A percentile compares a stretch with the other conserved stretches of the same genome.
These are phyloP conservation scores for Eulithis testata DNA, from an alignment of 2,888 invertebrate species.

Conservation along the genomic window DNA sequence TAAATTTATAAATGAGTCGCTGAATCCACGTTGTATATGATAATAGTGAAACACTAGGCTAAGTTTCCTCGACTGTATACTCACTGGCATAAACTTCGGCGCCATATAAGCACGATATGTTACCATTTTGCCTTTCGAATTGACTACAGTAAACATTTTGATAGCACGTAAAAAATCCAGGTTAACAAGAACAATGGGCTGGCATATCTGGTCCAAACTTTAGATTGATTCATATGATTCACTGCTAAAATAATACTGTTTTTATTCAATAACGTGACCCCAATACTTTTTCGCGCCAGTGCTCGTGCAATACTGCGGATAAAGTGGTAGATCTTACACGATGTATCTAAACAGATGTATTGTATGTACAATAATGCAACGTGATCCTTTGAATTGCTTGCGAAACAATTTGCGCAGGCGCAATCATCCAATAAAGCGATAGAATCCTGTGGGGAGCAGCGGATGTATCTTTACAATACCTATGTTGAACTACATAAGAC, in stretches of 20 bases:
- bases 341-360: slow-evolving; percentile 10
- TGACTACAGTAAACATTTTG: slow-evolving; percentile 24
- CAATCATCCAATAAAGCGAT: slow-evolving; percentile 33
- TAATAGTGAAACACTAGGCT: neutral
- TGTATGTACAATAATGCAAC: slow-evolving; percentile 11
- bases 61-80: slow-evolving; percentile 6
- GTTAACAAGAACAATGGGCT: too few species aligned
- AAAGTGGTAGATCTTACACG: slow-evolving; percentile 17
- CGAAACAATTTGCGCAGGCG: slow-evolving; percentile 24
- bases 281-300: slow-evolving; percentile 7
- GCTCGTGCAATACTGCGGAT: slow-evolving; percentile 13
- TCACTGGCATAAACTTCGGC: slow-evolving; percentile 27
- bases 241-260: neutral
- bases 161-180: neutral
- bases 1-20: neutral
- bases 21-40: too few species aligned
- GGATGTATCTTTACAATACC: slow-evolving; percentile 12
- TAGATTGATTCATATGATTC: neutral
- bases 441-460: slow-evolving; percentile 24
- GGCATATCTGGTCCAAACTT: neutral
- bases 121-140: slow-evolving; percentile 20
- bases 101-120: slow-evolving; percentile 20
- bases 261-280: neutral
- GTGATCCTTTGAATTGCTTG: slow-evolving; percentile 29
- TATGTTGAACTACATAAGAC: slow-evolving; percentile 10